These are phyloP conservation scores for Melanostoma mellinum DNA, from an alignment of 2,888 invertebrate species.

Conservation along the genomic window DNA sequence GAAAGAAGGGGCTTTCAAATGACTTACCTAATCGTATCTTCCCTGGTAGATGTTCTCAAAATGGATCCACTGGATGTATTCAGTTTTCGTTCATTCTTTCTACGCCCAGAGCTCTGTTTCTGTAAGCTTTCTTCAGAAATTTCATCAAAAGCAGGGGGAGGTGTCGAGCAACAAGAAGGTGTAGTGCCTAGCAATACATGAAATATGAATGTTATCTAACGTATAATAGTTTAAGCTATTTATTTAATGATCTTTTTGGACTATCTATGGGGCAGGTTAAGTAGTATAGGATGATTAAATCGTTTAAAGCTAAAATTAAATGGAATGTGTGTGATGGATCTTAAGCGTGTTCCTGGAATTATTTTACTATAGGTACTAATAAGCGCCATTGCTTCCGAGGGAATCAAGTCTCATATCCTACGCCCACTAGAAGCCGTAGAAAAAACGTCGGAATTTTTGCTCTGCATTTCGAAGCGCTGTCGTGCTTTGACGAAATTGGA, in stretches of 20 bases:
- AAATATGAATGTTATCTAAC: slow-evolving; percentile 74
- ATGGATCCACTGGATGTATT: slow-evolving; percentile 78
- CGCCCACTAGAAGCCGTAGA: slow-evolving; percentile 48
- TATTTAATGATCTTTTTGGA: slow-evolving; percentile 30
- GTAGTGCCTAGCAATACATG: slow-evolving; percentile 84
- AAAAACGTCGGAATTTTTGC: slow-evolving; percentile 37
- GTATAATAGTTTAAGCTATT: slow-evolving; percentile 56
- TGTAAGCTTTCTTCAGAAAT: slow-evolving; percentile 83
- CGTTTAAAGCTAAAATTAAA: slow-evolving; percentile 13
- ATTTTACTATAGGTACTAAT: background rate
- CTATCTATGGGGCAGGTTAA: background rate
- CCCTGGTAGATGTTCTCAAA: slow-evolving; percentile 79
- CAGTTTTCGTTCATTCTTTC: slow-evolving; percentile 79
- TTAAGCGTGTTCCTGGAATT: slow-evolving; percentile 29
- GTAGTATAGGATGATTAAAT: slow-evolving; percentile 10
- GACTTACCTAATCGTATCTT: slow-evolving; percentile 80
- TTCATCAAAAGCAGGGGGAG: slow-evolving; percentile 95
- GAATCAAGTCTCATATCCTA: slow-evolving; percentile 36
- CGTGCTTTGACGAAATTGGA: slow-evolving; percentile 50
- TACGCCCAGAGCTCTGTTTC: slow-evolving; percentile 80
- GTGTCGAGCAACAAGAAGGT: slow-evolving; percentile 92
- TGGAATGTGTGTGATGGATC: slow-evolving; percentile 8
- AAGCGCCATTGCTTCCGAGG: background rate
- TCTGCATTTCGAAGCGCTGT: slow-evolving; percentile 55
- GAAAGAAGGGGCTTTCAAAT: background rate